Evolutionary conservation across 2,113 vertebrate genomes (phyloP).

Genomic region (Malaclemys terrapin): DNA sequence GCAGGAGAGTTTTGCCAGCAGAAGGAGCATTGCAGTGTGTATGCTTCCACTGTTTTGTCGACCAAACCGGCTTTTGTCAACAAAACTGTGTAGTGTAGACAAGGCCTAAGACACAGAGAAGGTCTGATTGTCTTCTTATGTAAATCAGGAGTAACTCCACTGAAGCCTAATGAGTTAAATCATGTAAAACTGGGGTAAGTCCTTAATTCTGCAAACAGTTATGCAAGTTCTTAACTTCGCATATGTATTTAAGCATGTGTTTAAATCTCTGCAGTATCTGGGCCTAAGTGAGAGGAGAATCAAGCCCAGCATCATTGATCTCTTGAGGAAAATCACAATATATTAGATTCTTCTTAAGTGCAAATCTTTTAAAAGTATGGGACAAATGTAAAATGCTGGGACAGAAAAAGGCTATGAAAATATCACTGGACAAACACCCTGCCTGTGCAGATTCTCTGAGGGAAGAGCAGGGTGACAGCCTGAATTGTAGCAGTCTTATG

Average conservation of each 20-base stretch:
- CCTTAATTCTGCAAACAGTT: neutral
- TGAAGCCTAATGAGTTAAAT: neutral
- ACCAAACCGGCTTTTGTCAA: too few species aligned
- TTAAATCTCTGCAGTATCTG: neutral
- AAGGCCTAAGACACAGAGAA: neutral
- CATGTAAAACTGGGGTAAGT: neutral
- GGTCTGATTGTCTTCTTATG: neutral
- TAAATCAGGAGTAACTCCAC: neutral
- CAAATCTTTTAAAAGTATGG: neutral
- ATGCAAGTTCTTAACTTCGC: neutral
- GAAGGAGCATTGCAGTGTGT: too few species aligned
- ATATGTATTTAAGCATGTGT: neutral
- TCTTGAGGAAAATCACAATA: neutral
- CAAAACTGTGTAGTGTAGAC: too few species aligned
- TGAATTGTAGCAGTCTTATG: neutral
- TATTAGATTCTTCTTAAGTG: neutral
- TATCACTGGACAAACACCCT: neutral
- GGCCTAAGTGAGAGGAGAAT: neutral
- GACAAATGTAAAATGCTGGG: neutral
- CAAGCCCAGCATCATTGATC: neutral
- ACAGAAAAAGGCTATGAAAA: neutral
- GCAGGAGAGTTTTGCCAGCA: too few species aligned
- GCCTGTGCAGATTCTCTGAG: fast-evolving
- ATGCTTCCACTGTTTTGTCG: too few species aligned
- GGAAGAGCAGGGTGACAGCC: neutral